Conservation (phyloP, 2,113 vertebrate genomes). For the Dinomys branickii region DNA sequence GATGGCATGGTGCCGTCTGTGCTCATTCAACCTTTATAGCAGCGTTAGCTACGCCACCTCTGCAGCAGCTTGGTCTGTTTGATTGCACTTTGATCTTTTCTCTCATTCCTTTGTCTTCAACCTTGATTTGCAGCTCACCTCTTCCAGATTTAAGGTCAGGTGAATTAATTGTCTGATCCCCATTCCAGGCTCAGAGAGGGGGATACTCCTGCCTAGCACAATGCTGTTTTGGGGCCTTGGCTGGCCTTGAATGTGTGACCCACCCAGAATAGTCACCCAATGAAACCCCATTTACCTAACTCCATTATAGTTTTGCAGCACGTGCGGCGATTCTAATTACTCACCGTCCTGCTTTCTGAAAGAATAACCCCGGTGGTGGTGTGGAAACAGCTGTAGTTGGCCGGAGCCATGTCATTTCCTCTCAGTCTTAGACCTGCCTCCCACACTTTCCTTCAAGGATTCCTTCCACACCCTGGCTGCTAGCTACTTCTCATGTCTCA, state of each 20-base stretch:
- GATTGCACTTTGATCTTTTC: not conserved
- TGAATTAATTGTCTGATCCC: not conserved
- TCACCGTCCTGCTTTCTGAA: not conserved
- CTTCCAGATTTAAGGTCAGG: not conserved
- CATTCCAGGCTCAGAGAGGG: not conserved
- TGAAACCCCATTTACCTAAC: not conserved
- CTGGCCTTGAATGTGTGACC: not conserved
- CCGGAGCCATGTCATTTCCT: not conserved
- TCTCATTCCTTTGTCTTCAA: not conserved
- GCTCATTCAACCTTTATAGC: not conserved
- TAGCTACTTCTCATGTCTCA: not conserved
- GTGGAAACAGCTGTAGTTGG: not conserved
- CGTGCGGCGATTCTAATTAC: not conserved
- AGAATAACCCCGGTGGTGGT: not conserved
- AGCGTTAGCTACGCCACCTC: not conserved
- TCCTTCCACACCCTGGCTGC: not conserved
- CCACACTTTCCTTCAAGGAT: not conserved
- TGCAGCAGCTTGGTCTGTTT: not conserved
- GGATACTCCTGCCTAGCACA: not conserved
- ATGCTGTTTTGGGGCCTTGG: not conserved
- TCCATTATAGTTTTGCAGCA: slow-evolving; percentile 24
- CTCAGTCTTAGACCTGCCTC: not conserved
- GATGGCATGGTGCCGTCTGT: not conserved
- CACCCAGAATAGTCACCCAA: not conserved
- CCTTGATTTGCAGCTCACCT: not conserved